Evolutionary conservation across 2,797 vertebrate genomes (phyloP), one percentile per base, ranked within the genome.

Genomic region (Gymnothorax reevesii): DNA sequence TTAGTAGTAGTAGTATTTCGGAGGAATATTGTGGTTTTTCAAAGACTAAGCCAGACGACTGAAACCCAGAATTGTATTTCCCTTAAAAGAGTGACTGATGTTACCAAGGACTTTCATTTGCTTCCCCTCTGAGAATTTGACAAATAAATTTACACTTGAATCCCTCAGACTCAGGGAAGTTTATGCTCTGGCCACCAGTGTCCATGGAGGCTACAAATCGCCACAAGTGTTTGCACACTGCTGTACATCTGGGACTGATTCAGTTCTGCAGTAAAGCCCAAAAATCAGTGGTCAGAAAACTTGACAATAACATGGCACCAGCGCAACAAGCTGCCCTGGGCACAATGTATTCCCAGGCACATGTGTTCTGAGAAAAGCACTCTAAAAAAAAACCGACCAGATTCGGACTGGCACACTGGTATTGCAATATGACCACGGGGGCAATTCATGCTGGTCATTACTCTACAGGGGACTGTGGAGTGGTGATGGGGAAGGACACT

Each of bases 291-390:
- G 33, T 49, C 73, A 77, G 73, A 77, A 42, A 42, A 77, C 3
- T 15, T 27, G 69, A 33, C 69, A 73, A 73, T 73, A 73, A 77
- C 33, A 77, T 49, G 73, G 73, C 73, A 77, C 33, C 73, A 15
- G 33, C 42, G 20, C 13, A 49, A 77, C 13, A 42, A 77, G 73
- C 12, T 10, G 42, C 27, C 27, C 73, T 49, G 73, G 33, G 73
- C 27, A 77, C 27, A 77, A 49, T 49, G 33, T 10, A 77, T 49
- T 77, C 73, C 12, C 1, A 33, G 33, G 49, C 33, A 15, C 73
- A 77, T 49, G 13, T 42, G 17, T 49, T 77, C 73, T 49, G 27
- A 33, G 33, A 77, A 17, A 13, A 77, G 20, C 33, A 77, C 20
- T 49, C 1, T 6, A 71, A 5, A 66, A 42, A 77, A 15, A 49